phyloP scores from a whole-genome alignment of 1,140 invertebrate genomes.

The Lineus longissimus region DNA sequence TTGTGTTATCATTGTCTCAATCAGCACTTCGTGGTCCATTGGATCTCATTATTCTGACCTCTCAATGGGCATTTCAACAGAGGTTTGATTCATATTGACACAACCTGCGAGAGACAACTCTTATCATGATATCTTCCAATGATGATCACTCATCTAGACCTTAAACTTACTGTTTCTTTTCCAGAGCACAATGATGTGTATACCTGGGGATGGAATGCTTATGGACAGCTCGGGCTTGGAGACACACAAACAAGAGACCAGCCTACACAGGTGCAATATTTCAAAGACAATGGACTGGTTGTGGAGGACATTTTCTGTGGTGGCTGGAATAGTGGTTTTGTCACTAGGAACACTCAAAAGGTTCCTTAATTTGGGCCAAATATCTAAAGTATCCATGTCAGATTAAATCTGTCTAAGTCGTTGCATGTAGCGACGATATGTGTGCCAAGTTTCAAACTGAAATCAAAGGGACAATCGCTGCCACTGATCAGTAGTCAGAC shows the following conservation, averaged over 20 bases:
- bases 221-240: constrained; percentile 38
- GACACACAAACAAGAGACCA: constrained; percentile 25
- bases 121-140: not conserved
- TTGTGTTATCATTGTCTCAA: not conserved
- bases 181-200: constrained; percentile 26
- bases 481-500: no score
- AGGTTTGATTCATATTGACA: no score
- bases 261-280: constrained; percentile 12
- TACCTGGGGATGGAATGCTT: constrained; percentile 39
- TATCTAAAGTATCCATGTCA: no score
- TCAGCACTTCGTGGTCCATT: not conserved
- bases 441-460: no score
- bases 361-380: no score
- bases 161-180: constrained; percentile 3
- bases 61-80: no score
- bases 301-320: constrained; percentile 12
- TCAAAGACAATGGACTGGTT: not conserved
- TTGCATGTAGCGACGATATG: no score
- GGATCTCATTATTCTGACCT: no score
- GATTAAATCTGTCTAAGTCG: no score
- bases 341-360: no score
- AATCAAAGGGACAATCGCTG: no score
- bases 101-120: not conserved
- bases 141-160: not conserved
- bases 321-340: constrained; percentile 7